phyloP scores from a whole-genome alignment of 2,888 invertebrate genomes.

The Dysmachus trigonus region DNA sequence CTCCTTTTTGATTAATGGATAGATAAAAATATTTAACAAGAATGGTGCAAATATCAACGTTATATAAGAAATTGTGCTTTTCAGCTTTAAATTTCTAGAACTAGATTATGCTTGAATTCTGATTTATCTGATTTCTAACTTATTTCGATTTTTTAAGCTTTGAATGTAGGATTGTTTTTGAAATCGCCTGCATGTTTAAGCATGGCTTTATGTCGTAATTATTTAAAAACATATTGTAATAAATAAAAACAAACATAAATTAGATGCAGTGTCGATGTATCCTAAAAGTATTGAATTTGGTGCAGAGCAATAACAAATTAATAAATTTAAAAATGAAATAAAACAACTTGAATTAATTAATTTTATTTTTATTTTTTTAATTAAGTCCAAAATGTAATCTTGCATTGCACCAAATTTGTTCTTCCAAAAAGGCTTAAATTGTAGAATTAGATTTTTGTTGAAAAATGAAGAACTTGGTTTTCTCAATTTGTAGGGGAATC shows the following conservation, averaged over 20 bases:
- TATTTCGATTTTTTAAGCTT: neutral
- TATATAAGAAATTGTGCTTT: neutral
- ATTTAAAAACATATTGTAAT: neutral
- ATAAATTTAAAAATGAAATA: neutral
- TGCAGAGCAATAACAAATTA: neutral
- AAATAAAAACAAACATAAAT: neutral
- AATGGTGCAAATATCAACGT: neutral
- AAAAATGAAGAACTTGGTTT: slow-evolving; percentile 47
- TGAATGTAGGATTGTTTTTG: neutral
- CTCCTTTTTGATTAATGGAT: neutral
- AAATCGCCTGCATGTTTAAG: neutral
- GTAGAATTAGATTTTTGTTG: slow-evolving; percentile 14
- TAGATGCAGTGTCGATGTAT: slow-evolving; percentile 6
- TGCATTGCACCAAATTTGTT: neutral
- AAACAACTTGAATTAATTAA: neutral
- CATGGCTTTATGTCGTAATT: slow-evolving; percentile 4
- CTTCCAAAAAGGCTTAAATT: neutral
- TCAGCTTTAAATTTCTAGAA: neutral
- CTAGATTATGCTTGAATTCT: neutral
- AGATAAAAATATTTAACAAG: neutral
- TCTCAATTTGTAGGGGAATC: slow-evolving; percentile 80
- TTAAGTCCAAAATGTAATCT: neutral
- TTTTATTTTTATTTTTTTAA: neutral
- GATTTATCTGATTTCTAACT: neutral
- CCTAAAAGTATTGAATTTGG: slow-evolving; percentile 6